phyloP scores from a whole-genome alignment of 2,113 vertebrate species.

The Ameiurus melas region DNA sequence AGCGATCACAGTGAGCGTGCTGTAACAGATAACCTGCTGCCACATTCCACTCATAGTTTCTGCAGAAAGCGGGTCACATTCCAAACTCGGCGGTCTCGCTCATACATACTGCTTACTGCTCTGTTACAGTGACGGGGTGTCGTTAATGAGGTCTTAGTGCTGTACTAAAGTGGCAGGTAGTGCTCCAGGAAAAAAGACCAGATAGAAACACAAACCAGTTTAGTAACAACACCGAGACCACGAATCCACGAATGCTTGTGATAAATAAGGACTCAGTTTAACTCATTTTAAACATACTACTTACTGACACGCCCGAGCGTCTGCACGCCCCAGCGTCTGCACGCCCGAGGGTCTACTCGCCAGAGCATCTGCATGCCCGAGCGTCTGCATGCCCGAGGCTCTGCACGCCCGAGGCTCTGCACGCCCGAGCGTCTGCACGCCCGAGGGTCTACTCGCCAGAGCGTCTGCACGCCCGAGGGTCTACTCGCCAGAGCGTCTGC shows the following conservation, averaged over 20 bases:
- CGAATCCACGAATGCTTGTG: neutral
- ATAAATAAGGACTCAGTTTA: neutral
- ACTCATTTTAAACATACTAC: neutral
- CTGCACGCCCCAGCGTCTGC: no score
- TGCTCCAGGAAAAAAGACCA: neutral
- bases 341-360: no score
- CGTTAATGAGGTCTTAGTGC: neutral
- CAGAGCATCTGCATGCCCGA: no score
- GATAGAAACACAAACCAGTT: neutral
- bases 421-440: no score
- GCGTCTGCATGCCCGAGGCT: neutral
- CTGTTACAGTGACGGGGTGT: neutral
- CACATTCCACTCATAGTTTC: conserved; percentile 70
- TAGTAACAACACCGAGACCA: neutral
- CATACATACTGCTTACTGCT: neutral
- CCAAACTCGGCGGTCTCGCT: neutral
- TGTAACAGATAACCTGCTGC: conserved; percentile 59
- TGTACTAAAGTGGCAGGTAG: neutral
- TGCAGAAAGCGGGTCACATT: neutral
- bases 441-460: no score
- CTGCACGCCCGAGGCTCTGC: neutral
- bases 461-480: no score
- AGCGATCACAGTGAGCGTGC: conserved; percentile 60
- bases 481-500: no score
- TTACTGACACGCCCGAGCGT: conserved; percentile 9